These are phyloP conservation scores for Macroglossus sobrinus DNA, from an alignment of 2,113 vertebrate species.

Conservation along the genomic window DNA sequence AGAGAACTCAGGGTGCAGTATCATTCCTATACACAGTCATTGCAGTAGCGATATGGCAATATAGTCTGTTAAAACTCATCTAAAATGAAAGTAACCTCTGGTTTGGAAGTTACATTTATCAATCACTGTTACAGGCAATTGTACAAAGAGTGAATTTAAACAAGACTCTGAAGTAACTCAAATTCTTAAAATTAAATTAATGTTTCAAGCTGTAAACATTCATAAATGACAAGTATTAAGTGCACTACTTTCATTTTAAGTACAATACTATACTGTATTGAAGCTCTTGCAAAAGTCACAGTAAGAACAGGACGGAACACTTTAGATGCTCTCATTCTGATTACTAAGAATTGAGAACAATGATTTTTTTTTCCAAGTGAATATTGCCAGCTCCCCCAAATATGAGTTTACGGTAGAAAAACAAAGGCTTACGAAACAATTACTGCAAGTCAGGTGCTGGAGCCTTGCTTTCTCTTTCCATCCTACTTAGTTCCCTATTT, in stretches of 20 bases:
- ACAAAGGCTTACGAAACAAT: not conserved
- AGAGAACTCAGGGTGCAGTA: not conserved
- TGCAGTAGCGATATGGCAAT: not conserved
- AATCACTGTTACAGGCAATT: not conserved
- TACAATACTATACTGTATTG: conserved; percentile 34
- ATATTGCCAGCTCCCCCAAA: not conserved
- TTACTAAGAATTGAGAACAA: not conserved
- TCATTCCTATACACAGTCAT: not conserved
- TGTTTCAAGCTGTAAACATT: conserved; percentile 29
- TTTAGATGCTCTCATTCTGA: not conserved
- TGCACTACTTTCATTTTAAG: not conserved
- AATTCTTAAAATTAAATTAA: not conserved
- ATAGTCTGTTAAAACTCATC: not conserved
- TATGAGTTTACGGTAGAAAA: not conserved
- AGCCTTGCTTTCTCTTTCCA: not conserved
- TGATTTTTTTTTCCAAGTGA: not conserved
- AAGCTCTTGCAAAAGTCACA: not conserved
- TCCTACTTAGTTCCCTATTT: not conserved
- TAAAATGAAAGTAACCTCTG: conserved; percentile 31
- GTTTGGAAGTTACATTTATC: not conserved
- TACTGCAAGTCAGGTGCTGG: not conserved
- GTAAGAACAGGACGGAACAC: not conserved
- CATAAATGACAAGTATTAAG: not conserved
- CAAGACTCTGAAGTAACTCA: not conserved
- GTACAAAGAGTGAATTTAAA: not conserved